Conservation (phyloP, 2,797 vertebrate genomes). For the Myotis pilosus region DNA sequence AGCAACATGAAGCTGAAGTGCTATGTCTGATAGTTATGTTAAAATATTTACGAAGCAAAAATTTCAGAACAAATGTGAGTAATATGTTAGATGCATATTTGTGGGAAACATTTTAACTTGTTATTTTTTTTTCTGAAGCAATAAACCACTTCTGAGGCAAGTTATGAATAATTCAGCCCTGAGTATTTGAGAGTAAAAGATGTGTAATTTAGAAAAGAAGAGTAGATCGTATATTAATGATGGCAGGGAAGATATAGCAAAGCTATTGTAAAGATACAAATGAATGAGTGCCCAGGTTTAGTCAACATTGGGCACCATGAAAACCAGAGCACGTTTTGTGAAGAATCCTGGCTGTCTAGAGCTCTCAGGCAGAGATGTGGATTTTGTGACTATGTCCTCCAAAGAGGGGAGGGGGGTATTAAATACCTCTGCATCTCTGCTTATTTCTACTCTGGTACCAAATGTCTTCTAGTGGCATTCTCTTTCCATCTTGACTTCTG, state of each 20-base stretch:
- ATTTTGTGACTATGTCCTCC: not conserved
- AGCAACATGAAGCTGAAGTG: constrained; percentile 18
- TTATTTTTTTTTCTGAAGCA: constrained; percentile 79
- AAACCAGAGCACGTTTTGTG: not conserved
- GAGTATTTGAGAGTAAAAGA: constrained; percentile 73
- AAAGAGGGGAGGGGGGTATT: rapidly evolving
- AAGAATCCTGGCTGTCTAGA: not conserved
- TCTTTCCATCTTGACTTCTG: not conserved
- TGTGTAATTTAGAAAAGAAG: constrained; percentile 79
- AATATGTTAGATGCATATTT: constrained; percentile 60
- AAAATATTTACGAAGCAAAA: constrained; percentile 45
- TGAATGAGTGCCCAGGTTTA: not conserved
- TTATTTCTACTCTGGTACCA: not conserved
- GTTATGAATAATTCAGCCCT: constrained; percentile 79
- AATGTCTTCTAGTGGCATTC: not conserved
- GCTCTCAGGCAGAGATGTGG: not conserved
- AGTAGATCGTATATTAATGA: constrained; percentile 76
- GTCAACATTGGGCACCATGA: not conserved
- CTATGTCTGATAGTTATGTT: not conserved
- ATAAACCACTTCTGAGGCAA: constrained; percentile 79
- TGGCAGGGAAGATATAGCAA: not conserved
- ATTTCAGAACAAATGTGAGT: constrained; percentile 53
- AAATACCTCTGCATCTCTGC: not conserved
- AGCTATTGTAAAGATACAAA: not conserved
- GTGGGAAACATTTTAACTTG: constrained; percentile 61